Base-by-base conservation (phyloP, 2,797 vertebrate species). In the Scleropages formosus region DNA sequence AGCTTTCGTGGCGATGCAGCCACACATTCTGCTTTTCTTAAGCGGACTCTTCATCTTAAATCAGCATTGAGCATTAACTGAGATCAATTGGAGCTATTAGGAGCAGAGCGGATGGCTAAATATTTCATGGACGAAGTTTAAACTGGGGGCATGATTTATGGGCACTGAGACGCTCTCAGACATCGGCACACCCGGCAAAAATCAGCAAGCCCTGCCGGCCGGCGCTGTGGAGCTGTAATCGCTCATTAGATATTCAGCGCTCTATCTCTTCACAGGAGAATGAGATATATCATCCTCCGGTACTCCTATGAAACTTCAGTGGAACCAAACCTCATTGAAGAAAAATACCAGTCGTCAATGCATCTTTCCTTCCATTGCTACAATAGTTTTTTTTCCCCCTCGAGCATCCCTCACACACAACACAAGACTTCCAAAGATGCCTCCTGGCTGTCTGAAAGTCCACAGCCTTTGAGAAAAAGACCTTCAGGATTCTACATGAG, bases 51-150 rank as follows among this genome's bases (percentile, higher is more conserved):
- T 59, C 58, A 44, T 67, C 77, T 67, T 72, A 56, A 47, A 70
- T 75, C 76, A 76, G 31, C 53, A 22, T 13, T 44, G 27, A 74
- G 75, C 60, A 70, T 61, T 20, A 65, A 68, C 67, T 49, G 59
- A 69, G 69, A 79, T 81, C 53, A 77, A 80, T 76, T 73, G 46
- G 49, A 65, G 76, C 74, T 78, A 78, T 78, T 69, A 78, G 58
- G 72, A 78, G 44, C 46, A 64, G 64, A 74, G 56, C 15, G 24
- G 64, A 27, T 44, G 56, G 46, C 69, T 84, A 69, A 81, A 82
- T 83, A 83, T 81, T 82, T 82, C 49, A 84, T 76, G 20, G 78
- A 74, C 24, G 47, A 31, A 56, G 74, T 72, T 64, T 73, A 69
- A 78, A 69, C 60, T 69, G 60, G 72, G 49, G 39, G 66, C 9